Evolutionary conservation across 2,113 vertebrate genomes (phyloP).

Genomic region (Daubentonia madagascariensis): DNA sequence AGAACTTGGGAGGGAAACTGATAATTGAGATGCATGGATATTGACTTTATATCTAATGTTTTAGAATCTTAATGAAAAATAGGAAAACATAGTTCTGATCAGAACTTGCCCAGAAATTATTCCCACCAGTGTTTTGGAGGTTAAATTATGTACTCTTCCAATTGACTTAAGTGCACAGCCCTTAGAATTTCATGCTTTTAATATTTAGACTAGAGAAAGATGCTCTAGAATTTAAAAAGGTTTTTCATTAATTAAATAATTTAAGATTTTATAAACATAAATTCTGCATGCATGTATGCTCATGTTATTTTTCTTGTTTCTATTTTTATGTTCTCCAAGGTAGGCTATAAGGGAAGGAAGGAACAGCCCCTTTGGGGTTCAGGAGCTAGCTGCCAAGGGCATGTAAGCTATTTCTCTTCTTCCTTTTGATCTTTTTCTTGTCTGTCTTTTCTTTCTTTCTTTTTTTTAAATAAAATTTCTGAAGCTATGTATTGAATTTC

Average conservation of each 20-base stretch:
- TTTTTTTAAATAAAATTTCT: neutral
- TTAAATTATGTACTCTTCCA: neutral
- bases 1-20: neutral
- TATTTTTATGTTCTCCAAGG: neutral
- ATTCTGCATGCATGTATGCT: neutral
- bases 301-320: neutral
- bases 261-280: neutral
- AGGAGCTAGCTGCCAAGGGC: neutral
- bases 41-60: neutral
- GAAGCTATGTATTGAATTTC: conserved; percentile 17
- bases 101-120: neutral
- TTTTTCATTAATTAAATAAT: neutral
- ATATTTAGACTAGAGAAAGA: neutral
- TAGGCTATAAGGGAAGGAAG: neutral
- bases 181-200: neutral
- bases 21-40: neutral
- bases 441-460: neutral
- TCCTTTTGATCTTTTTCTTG: neutral
- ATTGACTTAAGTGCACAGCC: neutral
- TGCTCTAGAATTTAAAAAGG: neutral
- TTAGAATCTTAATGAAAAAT: neutral
- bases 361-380: neutral
- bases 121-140: neutral
- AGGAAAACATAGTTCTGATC: neutral
- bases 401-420: neutral